Base-by-base conservation (phyloP, 2,797 vertebrate genomes). In the Rhyacichthys aspro region DNA sequence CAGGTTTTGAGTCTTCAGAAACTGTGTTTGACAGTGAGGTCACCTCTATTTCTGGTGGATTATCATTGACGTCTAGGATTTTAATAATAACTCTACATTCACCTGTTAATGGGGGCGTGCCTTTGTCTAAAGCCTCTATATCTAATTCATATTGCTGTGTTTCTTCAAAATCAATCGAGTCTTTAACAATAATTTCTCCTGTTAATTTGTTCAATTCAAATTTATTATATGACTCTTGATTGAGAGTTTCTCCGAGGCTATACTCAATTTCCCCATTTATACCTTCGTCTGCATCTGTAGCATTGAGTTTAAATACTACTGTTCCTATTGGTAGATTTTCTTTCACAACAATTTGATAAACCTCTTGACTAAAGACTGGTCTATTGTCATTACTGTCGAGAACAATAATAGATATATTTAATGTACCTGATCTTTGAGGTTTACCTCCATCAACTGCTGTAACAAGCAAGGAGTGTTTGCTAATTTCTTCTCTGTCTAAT, bases 361-460 rank as follows among this genome's bases (percentile, higher is more conserved):
- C 3, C 0, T 91, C 84, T 36, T 91, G 87, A 49, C 55, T 85
- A 63, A 93, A 95, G 2, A 87, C 52, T 0, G 94, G 94, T 0
- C 88, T 81, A 14, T 95, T 95, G 33, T 95, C 94, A 52, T 95
- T 95, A 28, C 2, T 28, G 23, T 28, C 23, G 3, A 28, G 23
- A 28, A 28, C 23, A 28, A 28, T 28, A 28, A 28, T 28, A 28
- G 23, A 28, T 7, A 0, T 63, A 43, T 95, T 93, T 7, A 94
- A 79, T 0, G 62, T 82, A 0, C 89, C 93, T 0, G 87, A 90
- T 62, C 78, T 89, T 3, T 67, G 80, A 0, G 93, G 93, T 54
- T 90, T 93, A 0, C 93, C 94, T n/a, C 92, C 90, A 58, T 95
- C 93, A 42, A 79, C 55, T 7, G 92, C 91, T 0, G 74, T 88